These are phyloP conservation scores for Florisuga fusca DNA, from an alignment of 2,797 vertebrate species.

Conservation along the genomic window DNA sequence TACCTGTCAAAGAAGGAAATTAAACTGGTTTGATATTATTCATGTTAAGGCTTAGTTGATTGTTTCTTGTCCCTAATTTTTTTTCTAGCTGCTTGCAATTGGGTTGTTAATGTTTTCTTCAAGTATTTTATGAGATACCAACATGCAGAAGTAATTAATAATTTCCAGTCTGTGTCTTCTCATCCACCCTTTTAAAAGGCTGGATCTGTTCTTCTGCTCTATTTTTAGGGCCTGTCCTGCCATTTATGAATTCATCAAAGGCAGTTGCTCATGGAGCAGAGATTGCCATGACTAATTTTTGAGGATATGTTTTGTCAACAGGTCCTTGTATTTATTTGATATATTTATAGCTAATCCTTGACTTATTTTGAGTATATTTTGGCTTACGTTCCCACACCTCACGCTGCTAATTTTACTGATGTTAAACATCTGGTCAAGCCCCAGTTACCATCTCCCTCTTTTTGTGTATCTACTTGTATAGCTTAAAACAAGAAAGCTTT, in stretches of 20 bases:
- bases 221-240: neutral
- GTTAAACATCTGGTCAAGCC: neutral
- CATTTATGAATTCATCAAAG: neutral
- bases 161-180: neutral
- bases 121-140: conserved; percentile 17
- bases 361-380: neutral
- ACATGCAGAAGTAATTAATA: conserved; percentile 18
- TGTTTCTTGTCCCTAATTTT: conserved; percentile 48
- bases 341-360: neutral
- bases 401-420: neutral
- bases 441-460: neutral
- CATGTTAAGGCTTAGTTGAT: conserved; percentile 49
- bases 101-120: conserved; percentile 37
- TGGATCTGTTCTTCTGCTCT: neutral
- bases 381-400: neutral
- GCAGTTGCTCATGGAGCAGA: neutral
- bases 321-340: neutral
- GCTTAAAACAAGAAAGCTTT: neutral
- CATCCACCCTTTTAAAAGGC: neutral
- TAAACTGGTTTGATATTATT: conserved; percentile 48
- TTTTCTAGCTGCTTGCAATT: conserved; percentile 39
- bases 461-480: neutral
- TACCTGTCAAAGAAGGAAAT: conserved; percentile 59
- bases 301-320: neutral
- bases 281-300: neutral